Percentiles rank a stretch among this genome's conserved stretches.
Conservation (phyloP, 2,113 vertebrate genomes). For the Corythaeola cristata region DNA sequence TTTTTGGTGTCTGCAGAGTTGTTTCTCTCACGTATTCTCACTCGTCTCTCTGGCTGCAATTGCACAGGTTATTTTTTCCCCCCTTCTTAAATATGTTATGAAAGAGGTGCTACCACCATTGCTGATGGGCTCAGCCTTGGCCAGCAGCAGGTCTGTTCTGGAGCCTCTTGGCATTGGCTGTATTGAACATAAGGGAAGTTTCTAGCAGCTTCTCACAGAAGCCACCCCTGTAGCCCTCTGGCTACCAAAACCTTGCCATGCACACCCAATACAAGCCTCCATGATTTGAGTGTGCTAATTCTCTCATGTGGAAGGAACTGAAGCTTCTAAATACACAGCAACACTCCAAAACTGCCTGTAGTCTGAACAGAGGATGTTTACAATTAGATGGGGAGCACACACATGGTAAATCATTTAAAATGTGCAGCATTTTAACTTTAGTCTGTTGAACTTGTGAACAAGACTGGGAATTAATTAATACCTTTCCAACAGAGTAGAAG, state of each 20-base stretch:
- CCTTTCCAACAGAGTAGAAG: not conserved
- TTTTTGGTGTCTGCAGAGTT: not conserved
- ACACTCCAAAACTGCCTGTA: not conserved
- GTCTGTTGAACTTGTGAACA: not conserved
- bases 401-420: not conserved
- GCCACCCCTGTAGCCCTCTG: not conserved
- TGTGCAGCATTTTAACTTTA: not conserved
- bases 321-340: not conserved
- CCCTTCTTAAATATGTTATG: too few relatives aligned
- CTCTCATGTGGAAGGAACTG: not conserved
- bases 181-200: not conserved
- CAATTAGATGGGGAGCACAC: not conserved
- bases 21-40: not conserved
- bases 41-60: not conserved
- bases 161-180: not conserved
- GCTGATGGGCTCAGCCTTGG: not conserved
- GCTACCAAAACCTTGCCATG: not conserved
- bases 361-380: not conserved
- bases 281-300: not conserved
- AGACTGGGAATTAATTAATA: not conserved
- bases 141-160: fast-evolving
- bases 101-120: not conserved
- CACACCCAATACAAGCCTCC: not conserved
- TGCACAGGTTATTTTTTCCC: not conserved
- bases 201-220: not conserved